These are phyloP conservation scores for Siphamia tubifer DNA, from an alignment of 2,113 vertebrate species.

Conservation along the genomic window DNA sequence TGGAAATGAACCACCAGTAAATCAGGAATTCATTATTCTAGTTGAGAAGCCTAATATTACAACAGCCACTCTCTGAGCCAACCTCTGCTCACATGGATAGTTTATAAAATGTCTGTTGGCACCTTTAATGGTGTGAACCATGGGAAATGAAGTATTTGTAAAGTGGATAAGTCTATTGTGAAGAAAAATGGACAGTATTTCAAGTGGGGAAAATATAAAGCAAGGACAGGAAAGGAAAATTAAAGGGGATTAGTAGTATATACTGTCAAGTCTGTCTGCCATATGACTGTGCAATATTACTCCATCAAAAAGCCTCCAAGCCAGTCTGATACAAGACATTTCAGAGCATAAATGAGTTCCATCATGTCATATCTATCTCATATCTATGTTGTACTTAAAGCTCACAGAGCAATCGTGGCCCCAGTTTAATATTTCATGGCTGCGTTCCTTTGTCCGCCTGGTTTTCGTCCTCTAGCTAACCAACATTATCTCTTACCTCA, in stretches of 20 bases:
- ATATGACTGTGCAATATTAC: background rate
- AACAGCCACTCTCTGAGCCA: no score
- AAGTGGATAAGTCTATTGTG: background rate
- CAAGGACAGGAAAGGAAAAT: background rate
- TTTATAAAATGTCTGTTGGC: no score
- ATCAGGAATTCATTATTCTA: no score
- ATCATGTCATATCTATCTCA: conserved; percentile 39
- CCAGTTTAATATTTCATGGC: conserved; percentile 33
- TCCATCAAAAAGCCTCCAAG: conserved; percentile 3
- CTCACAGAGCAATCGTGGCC: conserved; percentile 8
- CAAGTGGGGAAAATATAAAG: background rate
- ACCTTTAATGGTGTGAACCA: no score
- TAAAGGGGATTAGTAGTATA: background rate
- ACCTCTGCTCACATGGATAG: no score
- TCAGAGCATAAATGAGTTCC: conserved; percentile 26
- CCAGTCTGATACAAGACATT: conserved; percentile 9
- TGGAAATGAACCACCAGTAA: no score
- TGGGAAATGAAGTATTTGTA: conserved; percentile 3
- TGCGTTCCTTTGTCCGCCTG: conserved; percentile 27
- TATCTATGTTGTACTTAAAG: conserved; percentile 41
- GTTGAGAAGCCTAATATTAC: no score
- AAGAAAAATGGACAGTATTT: background rate
- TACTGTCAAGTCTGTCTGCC: conserved; percentile 9
- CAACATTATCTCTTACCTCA: conserved; percentile 24
- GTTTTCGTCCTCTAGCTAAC: conserved; percentile 20